Evolutionary conservation across 2,888 invertebrate species (phyloP).

Genomic region (Pollenia angustigena): DNA sequence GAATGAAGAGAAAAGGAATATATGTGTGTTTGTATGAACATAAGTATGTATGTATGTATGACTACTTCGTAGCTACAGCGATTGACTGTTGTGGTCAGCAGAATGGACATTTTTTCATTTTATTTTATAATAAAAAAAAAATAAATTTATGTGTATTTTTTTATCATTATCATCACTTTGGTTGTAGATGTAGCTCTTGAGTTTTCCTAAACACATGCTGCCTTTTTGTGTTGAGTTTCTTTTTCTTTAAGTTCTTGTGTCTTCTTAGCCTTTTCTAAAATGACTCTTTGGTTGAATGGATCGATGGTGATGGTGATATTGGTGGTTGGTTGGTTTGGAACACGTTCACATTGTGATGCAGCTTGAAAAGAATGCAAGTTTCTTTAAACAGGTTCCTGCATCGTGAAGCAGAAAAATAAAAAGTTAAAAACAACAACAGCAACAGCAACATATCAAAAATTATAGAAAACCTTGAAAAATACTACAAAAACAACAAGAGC

Average conservation of each 20-base stretch:
- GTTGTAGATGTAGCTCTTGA: slow-evolving; percentile 21
- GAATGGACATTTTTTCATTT: slow-evolving; percentile 1
- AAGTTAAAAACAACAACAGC: slow-evolving; percentile 28
- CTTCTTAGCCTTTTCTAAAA: slow-evolving; percentile 40
- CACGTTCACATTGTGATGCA: slow-evolving; percentile 65
- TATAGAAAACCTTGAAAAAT: slow-evolving; percentile 73
- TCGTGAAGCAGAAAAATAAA: slow-evolving; percentile 60
- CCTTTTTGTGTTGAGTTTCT: slow-evolving; percentile 32
- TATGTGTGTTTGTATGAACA: background rate
- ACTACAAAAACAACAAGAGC: slow-evolving; percentile 45
- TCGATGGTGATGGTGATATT: slow-evolving; percentile 42
- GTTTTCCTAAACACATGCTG: slow-evolving; percentile 62
- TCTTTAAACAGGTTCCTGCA: slow-evolving; percentile 72
- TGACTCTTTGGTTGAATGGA: slow-evolving; percentile 63
- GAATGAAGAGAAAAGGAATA: slow-evolving; percentile 18
- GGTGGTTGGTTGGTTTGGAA: slow-evolving; percentile 44
- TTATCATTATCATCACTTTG: slow-evolving; percentile 53
- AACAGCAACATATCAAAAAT: slow-evolving; percentile 38
- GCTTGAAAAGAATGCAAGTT: slow-evolving; percentile 70
- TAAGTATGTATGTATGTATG: background rate
- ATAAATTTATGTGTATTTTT: slow-evolving; percentile 5
- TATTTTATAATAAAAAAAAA: background rate
- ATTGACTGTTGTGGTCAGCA: slow-evolving; percentile 14
- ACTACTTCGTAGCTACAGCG: no score
- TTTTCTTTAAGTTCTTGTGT: slow-evolving; percentile 44